phyloP scores from a whole-genome alignment of 1,140 invertebrate species.

The Helicorthomorpha holstii region DNA sequence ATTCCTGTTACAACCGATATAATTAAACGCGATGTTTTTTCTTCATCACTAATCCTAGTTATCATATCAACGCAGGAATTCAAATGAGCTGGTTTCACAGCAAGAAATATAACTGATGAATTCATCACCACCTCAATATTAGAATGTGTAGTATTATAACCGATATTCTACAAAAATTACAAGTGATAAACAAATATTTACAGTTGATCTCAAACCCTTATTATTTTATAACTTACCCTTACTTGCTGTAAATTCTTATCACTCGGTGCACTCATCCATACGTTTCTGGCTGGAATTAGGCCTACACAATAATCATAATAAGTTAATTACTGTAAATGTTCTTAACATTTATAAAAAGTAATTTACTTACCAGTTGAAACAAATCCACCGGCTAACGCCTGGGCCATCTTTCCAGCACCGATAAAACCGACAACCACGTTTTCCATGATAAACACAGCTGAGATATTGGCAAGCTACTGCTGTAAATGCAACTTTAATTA shows the following conservation, averaged over 20 bases:
- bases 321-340: background rate
- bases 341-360: too few species aligned
- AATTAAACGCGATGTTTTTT: too few species aligned
- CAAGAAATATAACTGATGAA: conserved; percentile 32
- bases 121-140: conserved; percentile 32
- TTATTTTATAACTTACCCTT: background rate
- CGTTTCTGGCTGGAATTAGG: conserved; percentile 19
- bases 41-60: too few species aligned
- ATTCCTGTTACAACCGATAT: conserved; percentile 89
- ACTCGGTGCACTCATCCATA: conserved; percentile 4
- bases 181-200: background rate
- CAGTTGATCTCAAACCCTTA: background rate
- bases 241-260: background rate
- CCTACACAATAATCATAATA: conserved; percentile 26
- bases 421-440: conserved; percentile 55
- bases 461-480: too few species aligned
- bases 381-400: conserved; percentile 64
- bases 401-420: conserved; percentile 87
- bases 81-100: conserved; percentile 43
- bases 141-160: conserved; percentile 26
- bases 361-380: conserved; percentile 27
- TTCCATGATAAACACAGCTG: too few species aligned
- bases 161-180: background rate
- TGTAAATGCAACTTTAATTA: too few species aligned
- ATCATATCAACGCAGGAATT: too few species aligned